Evolutionary conservation across 2,888 invertebrate species (phyloP).

Genomic region (Dynastes hyllus): DNA sequence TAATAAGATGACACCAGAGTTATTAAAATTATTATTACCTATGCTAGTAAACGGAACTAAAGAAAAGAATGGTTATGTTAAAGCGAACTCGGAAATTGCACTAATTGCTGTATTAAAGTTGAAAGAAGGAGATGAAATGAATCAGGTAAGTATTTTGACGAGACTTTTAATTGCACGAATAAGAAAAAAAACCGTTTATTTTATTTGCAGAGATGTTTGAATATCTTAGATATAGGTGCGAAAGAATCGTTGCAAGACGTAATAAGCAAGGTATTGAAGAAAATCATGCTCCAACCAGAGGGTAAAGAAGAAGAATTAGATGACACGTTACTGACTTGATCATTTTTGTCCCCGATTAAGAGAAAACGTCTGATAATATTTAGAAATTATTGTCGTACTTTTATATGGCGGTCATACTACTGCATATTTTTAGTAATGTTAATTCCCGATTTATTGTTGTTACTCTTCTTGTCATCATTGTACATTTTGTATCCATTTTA

Average conservation of each 20-base stretch:
- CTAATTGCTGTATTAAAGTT: constrained; percentile 89
- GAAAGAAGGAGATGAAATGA: constrained; percentile 81
- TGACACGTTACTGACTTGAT: constrained; percentile 91
- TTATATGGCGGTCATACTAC: neutral
- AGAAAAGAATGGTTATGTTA: constrained; percentile 97
- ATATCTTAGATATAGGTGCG: constrained; percentile 88
- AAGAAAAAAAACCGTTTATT: no score
- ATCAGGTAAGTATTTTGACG: constrained; percentile 74
- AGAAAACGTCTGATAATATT: constrained; percentile 8
- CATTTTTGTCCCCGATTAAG: constrained; percentile 49
- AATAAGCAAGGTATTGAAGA: constrained; percentile 89
- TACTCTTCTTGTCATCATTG: constrained; percentile 23
- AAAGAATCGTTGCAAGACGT: constrained; percentile 92
- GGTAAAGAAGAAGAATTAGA: constrained; percentile 94
- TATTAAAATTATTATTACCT: constrained; percentile 87
- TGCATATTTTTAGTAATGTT: constrained; percentile 7
- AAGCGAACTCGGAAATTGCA: constrained; percentile 94
- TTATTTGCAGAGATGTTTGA: constrained; percentile 77
- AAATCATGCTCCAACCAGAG: constrained; percentile 83
- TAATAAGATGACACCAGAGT: constrained; percentile 78
- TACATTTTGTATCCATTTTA: constrained; percentile 40
- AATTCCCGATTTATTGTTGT: constrained; percentile 22
- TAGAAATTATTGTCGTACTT: constrained; percentile 7
- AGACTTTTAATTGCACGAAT: constrained; percentile 12
- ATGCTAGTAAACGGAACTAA: constrained; percentile 98